Percentiles rank a stretch among this genome's conserved stretches.
Conservation (phyloP, 2,888 invertebrate genomes). For the Julus scandinavius region DNA sequence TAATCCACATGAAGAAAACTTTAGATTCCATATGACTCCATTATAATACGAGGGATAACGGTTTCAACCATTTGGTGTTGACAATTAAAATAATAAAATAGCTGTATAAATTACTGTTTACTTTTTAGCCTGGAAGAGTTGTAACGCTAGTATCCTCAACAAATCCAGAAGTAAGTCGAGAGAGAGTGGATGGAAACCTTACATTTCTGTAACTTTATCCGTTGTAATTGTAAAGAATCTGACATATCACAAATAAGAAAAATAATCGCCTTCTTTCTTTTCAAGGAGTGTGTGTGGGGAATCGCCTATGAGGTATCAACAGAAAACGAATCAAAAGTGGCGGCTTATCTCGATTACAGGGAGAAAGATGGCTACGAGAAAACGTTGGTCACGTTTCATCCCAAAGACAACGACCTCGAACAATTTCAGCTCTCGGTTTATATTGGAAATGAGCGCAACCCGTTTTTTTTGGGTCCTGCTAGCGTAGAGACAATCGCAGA, state of each 20-base stretch:
- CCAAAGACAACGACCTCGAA: slow-evolving; percentile 67
- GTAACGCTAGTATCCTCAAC: slow-evolving; percentile 77
- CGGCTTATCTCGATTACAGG: slow-evolving; percentile 84
- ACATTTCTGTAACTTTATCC: slow-evolving; percentile 66
- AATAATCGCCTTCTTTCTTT: slow-evolving; percentile 54
- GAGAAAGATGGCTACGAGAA: slow-evolving; percentile 93
- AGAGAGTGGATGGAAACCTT: background rate
- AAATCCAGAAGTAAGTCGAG: slow-evolving; percentile 76
- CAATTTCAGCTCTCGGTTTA: slow-evolving; percentile 82
- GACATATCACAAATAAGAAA: background rate
- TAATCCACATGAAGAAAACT: too few species aligned
- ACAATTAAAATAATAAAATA: too few species aligned
- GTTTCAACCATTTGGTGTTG: too few species aligned
- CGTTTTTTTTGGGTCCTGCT: slow-evolving; percentile 82
- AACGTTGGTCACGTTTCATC: slow-evolving; percentile 78
- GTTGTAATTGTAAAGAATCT: too few species aligned
- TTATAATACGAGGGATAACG: too few species aligned
- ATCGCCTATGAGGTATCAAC: slow-evolving; percentile 67
- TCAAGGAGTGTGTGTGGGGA: slow-evolving; percentile 83
- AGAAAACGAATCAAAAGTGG: slow-evolving; percentile 71
- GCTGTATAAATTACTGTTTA: too few species aligned
- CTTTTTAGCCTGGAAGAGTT: slow-evolving; percentile 82
- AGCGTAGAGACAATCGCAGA: slow-evolving; percentile 80
- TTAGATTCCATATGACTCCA: too few species aligned
- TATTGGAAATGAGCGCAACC: slow-evolving; percentile 83